Percentiles rank a stretch among this genome's conserved stretches.
phyloP scores from a whole-genome alignment of 1,140 invertebrate species.

The Orius insidiosus region DNA sequence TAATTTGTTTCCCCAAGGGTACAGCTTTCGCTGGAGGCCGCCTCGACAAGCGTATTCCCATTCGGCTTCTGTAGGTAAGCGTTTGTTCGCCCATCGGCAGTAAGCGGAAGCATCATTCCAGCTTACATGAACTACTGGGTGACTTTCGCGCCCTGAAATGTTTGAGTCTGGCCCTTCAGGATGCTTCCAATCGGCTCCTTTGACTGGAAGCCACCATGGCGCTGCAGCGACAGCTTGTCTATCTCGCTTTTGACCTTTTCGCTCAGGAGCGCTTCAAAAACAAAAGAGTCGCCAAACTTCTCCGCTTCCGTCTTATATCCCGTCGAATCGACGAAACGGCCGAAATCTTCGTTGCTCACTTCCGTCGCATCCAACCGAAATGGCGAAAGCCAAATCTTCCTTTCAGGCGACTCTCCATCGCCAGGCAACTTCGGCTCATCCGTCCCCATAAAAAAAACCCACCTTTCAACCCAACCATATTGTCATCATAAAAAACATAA shows the following conservation, averaged over 20 bases:
- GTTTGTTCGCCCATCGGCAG: constrained; percentile 65
- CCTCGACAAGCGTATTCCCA: constrained; percentile 85
- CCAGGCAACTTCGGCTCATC: constrained; percentile 56
- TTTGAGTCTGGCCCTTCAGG: constrained; percentile 64
- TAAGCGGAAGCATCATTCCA: constrained; percentile 89
- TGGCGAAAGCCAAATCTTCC: constrained; percentile 42
- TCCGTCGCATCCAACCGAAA: constrained; percentile 80
- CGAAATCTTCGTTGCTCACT: constrained; percentile 68
- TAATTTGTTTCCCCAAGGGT: constrained; percentile 84
- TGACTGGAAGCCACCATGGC: constrained; percentile 81
- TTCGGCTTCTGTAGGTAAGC: constrained; percentile 82
- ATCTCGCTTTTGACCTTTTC: constrained; percentile 42
- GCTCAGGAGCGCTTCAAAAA: constrained; percentile 64
- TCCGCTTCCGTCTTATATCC: constrained; percentile 81
- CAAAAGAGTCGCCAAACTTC: constrained; percentile 82
- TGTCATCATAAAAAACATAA: constrained; percentile 1
- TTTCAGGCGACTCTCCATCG: constrained; percentile 71
- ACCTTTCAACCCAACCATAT: constrained; percentile 51
- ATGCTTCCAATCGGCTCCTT: constrained; percentile 56
- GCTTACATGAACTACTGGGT: constrained; percentile 85
- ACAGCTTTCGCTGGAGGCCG: constrained; percentile 53
- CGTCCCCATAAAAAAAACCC: constrained; percentile 64
- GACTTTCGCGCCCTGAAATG: constrained; percentile 52
- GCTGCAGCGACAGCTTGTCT: constrained; percentile 56
- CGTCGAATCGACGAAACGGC: constrained; percentile 51